Percentiles rank a stretch among this genome's conserved stretches.
Conservation (phyloP, 2,113 vertebrate genomes). For the Serilophus lunatus region DNA sequence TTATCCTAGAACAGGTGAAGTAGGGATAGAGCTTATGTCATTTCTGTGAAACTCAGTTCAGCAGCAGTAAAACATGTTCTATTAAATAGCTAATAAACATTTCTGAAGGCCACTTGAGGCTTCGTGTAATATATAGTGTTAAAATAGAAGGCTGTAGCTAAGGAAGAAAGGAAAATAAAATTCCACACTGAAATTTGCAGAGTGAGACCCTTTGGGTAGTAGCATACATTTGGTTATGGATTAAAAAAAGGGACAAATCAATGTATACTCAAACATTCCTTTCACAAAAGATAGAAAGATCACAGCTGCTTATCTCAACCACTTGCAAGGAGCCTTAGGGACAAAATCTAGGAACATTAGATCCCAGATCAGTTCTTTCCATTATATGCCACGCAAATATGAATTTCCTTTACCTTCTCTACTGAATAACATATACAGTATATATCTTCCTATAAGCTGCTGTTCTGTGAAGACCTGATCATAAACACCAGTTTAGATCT, state of each 20-base stretch:
- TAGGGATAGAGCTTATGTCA: background rate
- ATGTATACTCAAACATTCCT: background rate
- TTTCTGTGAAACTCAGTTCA: background rate
- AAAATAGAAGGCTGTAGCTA: background rate
- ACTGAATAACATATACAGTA: background rate
- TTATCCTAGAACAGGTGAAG: background rate
- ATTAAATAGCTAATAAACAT: background rate
- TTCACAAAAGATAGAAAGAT: background rate
- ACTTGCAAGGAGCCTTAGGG: background rate
- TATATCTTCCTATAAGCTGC: background rate
- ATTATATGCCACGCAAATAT: background rate
- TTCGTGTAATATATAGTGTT: background rate
- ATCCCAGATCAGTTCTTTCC: background rate
- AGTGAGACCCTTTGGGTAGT: background rate
- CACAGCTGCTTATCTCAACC: background rate
- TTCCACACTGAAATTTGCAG: background rate
- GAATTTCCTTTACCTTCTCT: background rate
- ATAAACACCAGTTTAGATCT: background rate
- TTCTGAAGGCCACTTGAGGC: background rate
- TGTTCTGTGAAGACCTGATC: background rate
- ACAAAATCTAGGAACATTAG: background rate
- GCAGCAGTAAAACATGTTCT: background rate
- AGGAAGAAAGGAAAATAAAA: background rate
- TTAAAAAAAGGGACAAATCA: background rate
- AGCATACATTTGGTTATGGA: background rate